Evolutionary conservation across 2,113 vertebrate species (phyloP), one percentile per base, ranked within the genome.

Genomic region (Dromaius novaehollandiae): DNA sequence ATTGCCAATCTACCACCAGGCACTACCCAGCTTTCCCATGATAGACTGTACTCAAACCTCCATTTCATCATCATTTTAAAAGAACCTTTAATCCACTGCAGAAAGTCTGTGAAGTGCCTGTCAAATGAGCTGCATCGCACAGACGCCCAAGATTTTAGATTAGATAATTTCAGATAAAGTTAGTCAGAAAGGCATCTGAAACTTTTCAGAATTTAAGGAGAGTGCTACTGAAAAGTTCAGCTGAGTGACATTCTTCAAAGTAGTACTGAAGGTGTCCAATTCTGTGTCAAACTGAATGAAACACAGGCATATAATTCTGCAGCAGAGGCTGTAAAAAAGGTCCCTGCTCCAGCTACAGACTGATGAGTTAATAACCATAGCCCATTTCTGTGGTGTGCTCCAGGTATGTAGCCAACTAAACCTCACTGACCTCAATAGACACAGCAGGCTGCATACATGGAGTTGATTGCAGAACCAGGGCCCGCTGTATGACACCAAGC

Each of bases 11-110:
- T 40, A 46, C 80, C 87, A 89, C 44, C 36, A 91, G 58, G 40
- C 81, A 61, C 70, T 87, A 69, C 32, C 55, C 48, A 74, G 36
- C 26, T 66, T 85, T 87, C 66, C 56, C 58, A 7, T 46, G 58
- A 85, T 38, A 82, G 71, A 32, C 74, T 90, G 63, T 63, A 89
- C 63, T 74, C 66, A 82, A 77, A 51, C 24, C 7, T 56, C 30
- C 22, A 77, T 91, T 93, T 88, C 53, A 77, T 1, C 92, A 84
- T 30, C 58, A 46, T 88, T 93, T 93, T 64, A 91, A 90, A 94
- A 51, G 5, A n/a, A n/a, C n/a, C 82, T 91, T 81, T 74, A 85
- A 94, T 58, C 20, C 50, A 70, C 30, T 73, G 70, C 50, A 85
- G 80, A 92, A 93, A 63, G 26, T 56, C 70, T 74, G n/a, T 58